Evolutionary conservation across 2,113 vertebrate genomes (phyloP).

Genomic region (Microcebus jonahi): DNA sequence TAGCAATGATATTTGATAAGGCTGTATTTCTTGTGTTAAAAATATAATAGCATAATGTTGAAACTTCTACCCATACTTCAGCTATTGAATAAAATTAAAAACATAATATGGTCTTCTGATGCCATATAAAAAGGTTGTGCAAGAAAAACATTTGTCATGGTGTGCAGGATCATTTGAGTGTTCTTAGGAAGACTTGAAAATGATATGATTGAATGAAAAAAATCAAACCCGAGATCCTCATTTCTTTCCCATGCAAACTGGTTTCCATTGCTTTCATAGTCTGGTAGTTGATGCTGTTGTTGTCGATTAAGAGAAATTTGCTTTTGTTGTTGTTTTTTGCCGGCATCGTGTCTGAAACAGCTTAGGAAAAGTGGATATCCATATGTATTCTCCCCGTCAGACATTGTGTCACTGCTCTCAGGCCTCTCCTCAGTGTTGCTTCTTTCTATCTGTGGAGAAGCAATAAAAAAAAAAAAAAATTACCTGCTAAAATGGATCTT

Average conservation of each 20-base stretch:
- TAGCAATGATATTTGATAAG: slow-evolving; percentile 38
- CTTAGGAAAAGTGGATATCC: neutral
- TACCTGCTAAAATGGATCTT: slow-evolving; percentile 19
- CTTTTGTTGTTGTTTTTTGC: slow-evolving; percentile 17
- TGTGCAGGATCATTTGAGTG: slow-evolving; percentile 40
- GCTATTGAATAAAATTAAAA: slow-evolving; percentile 63
- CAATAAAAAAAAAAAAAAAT: slow-evolving; percentile 45
- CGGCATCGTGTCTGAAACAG: neutral
- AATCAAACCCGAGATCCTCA: slow-evolving; percentile 10
- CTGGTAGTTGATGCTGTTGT: neutral
- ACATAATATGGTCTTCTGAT: slow-evolving; percentile 61
- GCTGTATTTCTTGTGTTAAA: slow-evolving; percentile 69
- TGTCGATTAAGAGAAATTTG: neutral
- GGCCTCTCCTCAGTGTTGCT: neutral
- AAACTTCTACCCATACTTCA: slow-evolving; percentile 53
- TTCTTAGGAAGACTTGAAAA: slow-evolving; percentile 41
- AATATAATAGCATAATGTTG: slow-evolving; percentile 64
- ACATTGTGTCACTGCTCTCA: neutral
- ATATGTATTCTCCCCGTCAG: neutral
- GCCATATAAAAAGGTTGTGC: slow-evolving; percentile 42
- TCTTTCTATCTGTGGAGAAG: slow-evolving; percentile 35
- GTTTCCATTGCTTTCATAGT: neutral
- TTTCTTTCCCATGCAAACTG: slow-evolving; percentile 15
- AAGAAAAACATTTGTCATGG: slow-evolving; percentile 24
- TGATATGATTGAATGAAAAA: neutral